Base-by-base conservation (phyloP, 2,113 vertebrate species). In the Oxyruncus cristatus region DNA sequence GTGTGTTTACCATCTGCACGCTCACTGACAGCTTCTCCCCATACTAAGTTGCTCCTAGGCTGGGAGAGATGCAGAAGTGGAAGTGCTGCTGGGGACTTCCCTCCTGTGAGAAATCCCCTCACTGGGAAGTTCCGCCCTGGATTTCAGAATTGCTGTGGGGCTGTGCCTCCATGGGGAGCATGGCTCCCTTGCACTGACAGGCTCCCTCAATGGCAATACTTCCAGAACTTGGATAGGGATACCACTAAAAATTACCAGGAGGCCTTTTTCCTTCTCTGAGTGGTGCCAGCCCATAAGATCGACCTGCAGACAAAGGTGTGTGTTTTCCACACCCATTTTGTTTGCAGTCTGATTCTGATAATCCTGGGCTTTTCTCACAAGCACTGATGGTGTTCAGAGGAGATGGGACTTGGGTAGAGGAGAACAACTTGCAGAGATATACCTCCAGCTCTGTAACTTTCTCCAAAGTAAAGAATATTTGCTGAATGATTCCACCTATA, bases 41-140 rank as follows among this genome's bases (percentile, higher is more conserved):
- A 39, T 1, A 35, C 33, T 42, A 72, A 88, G 37, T 28, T 88
- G 53, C 46, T 94, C 50, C 0, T 11, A 70, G 44, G 62, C 41
- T 8, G 4, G 44, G n/a, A 20, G n/a, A 94, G 66, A 42, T 3
- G 5, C 85, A 49, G 39, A 84, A 84, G 41, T 72, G 41, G 82
- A 81, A 88, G 30, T 66, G n/a, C 52, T 2, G 1, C 33, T 39
- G 44, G 59, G 88, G 68, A 91, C 80, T 96, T 96, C 83, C 80
- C 80, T 95, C 52, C 44, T 12, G 20, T 50, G 65, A 94, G 84
- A 94, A 96, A 95, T 75, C 65, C 88, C 76, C 95, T 92, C 44
- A 27, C 47, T 4, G 70, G 86, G 61, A 91, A 91, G 66, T 74
- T 74, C 88, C 32, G 2, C 1, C 2, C 22, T 49, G 73, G 39